A percentile compares a stretch with the other conserved stretches of the same genome.
Conservation (phyloP, 2,113 vertebrate genomes). For the Bubalus kerabau region DNA sequence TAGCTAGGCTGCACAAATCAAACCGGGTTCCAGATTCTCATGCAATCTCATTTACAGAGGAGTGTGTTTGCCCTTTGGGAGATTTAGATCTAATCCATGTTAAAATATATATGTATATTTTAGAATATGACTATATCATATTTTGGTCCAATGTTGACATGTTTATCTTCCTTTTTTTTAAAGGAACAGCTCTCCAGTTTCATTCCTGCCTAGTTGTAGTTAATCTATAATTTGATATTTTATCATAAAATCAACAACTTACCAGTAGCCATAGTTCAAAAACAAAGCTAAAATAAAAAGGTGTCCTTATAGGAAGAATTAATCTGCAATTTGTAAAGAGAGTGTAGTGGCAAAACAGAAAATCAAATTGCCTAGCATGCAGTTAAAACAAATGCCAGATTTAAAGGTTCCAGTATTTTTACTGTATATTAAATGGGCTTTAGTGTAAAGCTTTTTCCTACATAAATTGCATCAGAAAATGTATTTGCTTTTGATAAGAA, state of each 20-base stretch:
- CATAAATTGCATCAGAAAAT: conserved; percentile 56
- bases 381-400: neutral
- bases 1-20: conserved; percentile 56
- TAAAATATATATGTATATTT: conserved; percentile 7
- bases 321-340: neutral
- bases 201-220: neutral
- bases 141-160: neutral
- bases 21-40: conserved; percentile 42
- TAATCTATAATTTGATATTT: conserved; percentile 3
- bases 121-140: neutral
- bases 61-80: conserved; percentile 44
- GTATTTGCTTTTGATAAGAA: conserved; percentile 58
- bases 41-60: conserved; percentile 36
- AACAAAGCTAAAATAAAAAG: neutral
- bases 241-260: neutral
- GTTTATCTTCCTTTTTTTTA: conserved; percentile 32
- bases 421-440: conserved; percentile 46
- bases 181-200: neutral
- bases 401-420: conserved; percentile 34
- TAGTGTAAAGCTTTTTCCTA: conserved; percentile 29
- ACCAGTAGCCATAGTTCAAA: neutral
- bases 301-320: neutral
- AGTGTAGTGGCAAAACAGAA: conserved; percentile 6
- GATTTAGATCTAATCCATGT: neutral
- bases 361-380: neutral